phyloP scores from a whole-genome alignment of 2,113 vertebrate species.

The Motacilla tschutschensis region DNA sequence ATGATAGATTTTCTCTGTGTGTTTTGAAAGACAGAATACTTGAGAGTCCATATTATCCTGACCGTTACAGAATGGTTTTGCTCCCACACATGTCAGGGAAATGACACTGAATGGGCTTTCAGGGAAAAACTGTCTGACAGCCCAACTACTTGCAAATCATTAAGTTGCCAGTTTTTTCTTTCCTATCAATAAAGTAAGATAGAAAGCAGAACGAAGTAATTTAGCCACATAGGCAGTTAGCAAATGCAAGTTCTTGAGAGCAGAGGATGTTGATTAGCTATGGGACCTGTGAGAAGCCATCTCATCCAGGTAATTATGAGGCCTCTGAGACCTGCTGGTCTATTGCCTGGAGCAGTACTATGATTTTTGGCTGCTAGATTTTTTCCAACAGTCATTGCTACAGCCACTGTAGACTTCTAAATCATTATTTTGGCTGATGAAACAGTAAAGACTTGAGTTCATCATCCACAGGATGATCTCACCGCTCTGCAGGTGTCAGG shows the following conservation, averaged over 20 bases:
- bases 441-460: not conserved
- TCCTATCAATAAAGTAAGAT: not conserved
- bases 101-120: not conserved
- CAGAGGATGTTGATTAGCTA: not conserved
- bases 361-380: not conserved
- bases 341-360: not conserved
- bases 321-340: not conserved
- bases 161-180: not conserved
- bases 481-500: not conserved
- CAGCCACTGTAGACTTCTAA: not conserved
- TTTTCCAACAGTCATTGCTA: not conserved
- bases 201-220: not conserved
- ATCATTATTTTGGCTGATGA: not conserved
- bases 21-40: not conserved
- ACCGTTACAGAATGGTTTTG: not conserved
- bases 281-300: not conserved
- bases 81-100: not conserved
- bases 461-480: not conserved
- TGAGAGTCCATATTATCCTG: not conserved
- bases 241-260: not conserved
- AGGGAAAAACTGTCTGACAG: slow-evolving; percentile 3
- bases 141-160: not conserved
- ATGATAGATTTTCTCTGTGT: not conserved
- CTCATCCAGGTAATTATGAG: not conserved
- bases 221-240: not conserved